Evolutionary conservation across 2,888 invertebrate species (phyloP), one percentile per base, ranked within the genome.

Genomic region (Apodemia hepburni): DNA sequence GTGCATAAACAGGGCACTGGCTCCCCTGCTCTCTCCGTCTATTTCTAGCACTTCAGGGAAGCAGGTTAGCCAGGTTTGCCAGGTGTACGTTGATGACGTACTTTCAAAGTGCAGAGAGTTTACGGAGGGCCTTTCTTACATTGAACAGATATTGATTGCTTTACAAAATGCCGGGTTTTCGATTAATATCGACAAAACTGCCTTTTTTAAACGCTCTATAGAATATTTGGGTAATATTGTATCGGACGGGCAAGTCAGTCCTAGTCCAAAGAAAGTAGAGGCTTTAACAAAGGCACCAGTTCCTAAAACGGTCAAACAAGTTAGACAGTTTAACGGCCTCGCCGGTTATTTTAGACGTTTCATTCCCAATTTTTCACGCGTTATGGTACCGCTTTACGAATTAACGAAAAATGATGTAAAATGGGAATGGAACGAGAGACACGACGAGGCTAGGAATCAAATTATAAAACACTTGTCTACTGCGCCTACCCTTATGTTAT

Each of bases 31-130:
- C 15, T 27, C 27, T 27, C 27, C 27, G 2, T 27, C 54, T 54
- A 27, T 15, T 8, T 27, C 27, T 15, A 6, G 4, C 54, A 5
- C 27, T 54, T 27, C 22, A 27, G 18, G n/a, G 6, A 6, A 6
- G 42, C 42, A n/a, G 42, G 42, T n/a, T 45, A 22, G 27, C 12
- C 54, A 18, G 27, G 22, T 54, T 59, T 67, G 64, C 11, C 70
- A 70, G n/a, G 73, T 75, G 0, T 76, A 76, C 35, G 61, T 75
- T 0, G 75, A 76, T 66, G 76, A 76, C 45, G 74, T 54, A 9
- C 27, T 54, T n/a, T 73, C 0, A 59, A 58, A 5, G 71, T 73
- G 62, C 66, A 69, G 35, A 12, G 38, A 0, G 58, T 69, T 45
- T 66, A 38, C 7, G 2, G 59, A 64, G 5, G 73, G 73, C 0